Base-by-base conservation (phyloP, 2,888 invertebrate species). In the Leptinotarsa rubiginosa region DNA sequence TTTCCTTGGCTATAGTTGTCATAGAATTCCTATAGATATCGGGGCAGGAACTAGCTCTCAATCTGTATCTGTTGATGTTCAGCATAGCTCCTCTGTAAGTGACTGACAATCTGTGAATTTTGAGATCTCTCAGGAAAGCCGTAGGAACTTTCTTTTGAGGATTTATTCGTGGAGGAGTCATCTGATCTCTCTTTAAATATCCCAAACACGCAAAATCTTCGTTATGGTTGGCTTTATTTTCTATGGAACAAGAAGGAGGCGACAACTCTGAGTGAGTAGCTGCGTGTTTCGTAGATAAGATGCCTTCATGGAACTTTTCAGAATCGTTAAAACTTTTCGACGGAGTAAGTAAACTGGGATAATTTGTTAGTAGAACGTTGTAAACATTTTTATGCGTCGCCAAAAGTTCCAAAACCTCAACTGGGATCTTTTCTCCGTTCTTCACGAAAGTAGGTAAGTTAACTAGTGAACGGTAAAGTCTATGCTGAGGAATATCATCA, bases 11-110 rank as follows among this genome's bases (percentile, higher is more conserved):
- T 80, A 95, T 94, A 77, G 95, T 95, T 1, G 94, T 94, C 93
- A 95, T 95, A 0, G 95, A 94, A 86, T 95, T 95, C 79, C 95
- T 90, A 86, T 95, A 95, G 84, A 97, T 95, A 87, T 97, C 96
- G 1, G 97, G 97, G 85, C 97, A 97, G 73, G 96, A 96, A 15
- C 95, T 95, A 0, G 96, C 96, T 77, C 95, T 89, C 68, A 96
- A 89, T 65, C 95, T 89, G 87, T 95, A 95, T 67, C 95, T 89
- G 83, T 93, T 94, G 82, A 96, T 94, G 86, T 95, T 95, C 73
- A 96, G 88, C 94, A 96, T 95, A 1, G 96, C 96, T 25, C 95
- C 95, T 77, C 96, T 90, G 84, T 96, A 95, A 2, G 95, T 95
- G 70, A 96, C 89, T 64, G 95, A 95, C 83, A 94, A 92, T 70